Conservation (phyloP, 2,797 vertebrate species). For the Catamblyrhynchus diadema region DNA sequence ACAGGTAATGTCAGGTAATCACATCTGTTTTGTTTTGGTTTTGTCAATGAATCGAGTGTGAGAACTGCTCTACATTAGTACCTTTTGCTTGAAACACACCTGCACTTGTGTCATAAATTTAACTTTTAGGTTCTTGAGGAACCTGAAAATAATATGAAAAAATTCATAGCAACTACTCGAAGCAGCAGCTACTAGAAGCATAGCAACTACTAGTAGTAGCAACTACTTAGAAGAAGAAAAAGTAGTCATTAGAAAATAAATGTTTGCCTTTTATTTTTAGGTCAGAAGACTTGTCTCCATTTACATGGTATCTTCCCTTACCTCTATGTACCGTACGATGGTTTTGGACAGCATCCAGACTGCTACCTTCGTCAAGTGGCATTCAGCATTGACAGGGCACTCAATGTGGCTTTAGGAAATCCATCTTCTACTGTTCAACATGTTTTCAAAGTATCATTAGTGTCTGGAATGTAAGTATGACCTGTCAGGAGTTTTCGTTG, state of each 20-base stretch:
- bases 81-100: not conserved
- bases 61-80: not conserved
- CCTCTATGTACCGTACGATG: slow-evolving; percentile 92
- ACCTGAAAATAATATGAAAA: not conserved
- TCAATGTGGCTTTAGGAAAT: slow-evolving; percentile 94
- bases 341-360: slow-evolving; percentile 83
- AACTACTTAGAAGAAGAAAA: not conserved
- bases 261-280: slow-evolving; percentile 73
- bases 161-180: not conserved
- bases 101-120: not conserved
- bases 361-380: slow-evolving; percentile 91
- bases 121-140: not conserved
- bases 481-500: not conserved
- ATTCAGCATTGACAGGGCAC: slow-evolving; percentile 94
- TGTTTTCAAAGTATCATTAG: slow-evolving; percentile 93
- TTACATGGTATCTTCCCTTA: slow-evolving; percentile 95
- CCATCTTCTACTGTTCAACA: slow-evolving; percentile 89
- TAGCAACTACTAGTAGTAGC: too few species aligned
- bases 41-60: not conserved
- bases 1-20: not conserved
- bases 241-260: not conserved
- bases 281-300: slow-evolving; percentile 98
- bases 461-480: slow-evolving; percentile 93
- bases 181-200: too few species aligned
- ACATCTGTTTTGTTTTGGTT: not conserved